Evolutionary conservation across 2,113 vertebrate species (phyloP), one percentile per base, ranked within the genome.

Genomic region (Rhineura floridana): DNA sequence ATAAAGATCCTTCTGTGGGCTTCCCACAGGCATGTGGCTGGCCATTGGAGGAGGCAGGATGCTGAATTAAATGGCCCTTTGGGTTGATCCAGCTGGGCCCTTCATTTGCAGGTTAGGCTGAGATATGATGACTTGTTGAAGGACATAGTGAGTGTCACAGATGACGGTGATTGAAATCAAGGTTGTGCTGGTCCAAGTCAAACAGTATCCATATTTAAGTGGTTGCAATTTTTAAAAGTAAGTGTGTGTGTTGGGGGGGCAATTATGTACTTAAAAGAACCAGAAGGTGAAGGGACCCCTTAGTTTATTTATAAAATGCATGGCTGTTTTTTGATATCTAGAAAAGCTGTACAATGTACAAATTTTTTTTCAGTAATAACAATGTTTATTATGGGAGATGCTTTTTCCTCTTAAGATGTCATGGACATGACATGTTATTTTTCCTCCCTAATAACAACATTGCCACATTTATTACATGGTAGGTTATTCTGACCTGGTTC

Each of bases 401-500:
- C 23, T 36, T 62, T 87, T 33, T 10, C 17, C 77, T 28, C 78
- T 88, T 19, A 12, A 46, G 25, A 93, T 87, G 91, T 90, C 70
- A 81, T 55, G 48, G 91, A 81, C 6, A 46, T 84, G 70, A 72
- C 87, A 94, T 80, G 48, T 23, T 46, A 39, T 50, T 21, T 59
- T 48, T 17, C 59, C 63, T 30, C 55, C 69, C 65, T 63, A 86
- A 89, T 62, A 89, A 62, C 44, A 87, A 91, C 90, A 28, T 62
- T 93, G 44, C 83, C 82, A 48, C 85, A 88, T 91, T 91, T 91
- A 80, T 94, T 94, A 92, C 86, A 84, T n/a, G 62, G 93, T 19
- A 87, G 39, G 79, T 88, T 89, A 76, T 91, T 94, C 93, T 95
- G 89, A 92, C 91, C 86, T 85, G 91, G 80, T 91, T 96, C 80